These are phyloP conservation scores for Eurytoma californica DNA, from an alignment of 2,888 invertebrate genomes.

Conservation along the genomic window DNA sequence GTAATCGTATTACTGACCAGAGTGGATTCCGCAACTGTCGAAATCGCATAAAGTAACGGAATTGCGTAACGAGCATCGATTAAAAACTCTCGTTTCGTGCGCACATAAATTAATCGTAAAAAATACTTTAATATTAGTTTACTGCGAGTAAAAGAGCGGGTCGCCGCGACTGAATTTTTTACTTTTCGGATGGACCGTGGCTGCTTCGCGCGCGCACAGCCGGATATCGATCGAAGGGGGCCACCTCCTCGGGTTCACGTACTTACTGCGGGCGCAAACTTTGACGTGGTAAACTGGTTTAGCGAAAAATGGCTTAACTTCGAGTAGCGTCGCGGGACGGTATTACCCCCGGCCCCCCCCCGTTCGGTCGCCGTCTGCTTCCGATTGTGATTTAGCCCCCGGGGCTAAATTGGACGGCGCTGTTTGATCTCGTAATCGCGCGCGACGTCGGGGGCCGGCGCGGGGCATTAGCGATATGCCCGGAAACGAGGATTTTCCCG, in stretches of 20 bases:
- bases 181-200: not conserved
- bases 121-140: not conserved
- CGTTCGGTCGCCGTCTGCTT: constrained; percentile 23
- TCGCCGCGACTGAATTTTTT: not conserved
- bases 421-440: constrained; percentile 70
- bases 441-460: not conserved
- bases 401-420: constrained; percentile 51
- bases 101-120: not conserved
- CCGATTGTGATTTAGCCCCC: constrained; percentile 65
- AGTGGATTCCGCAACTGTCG: too few species aligned
- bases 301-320: constrained; percentile 71
- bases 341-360: constrained; percentile 49
- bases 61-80: too few species aligned
- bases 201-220: constrained; percentile 9
- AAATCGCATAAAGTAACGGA: too few species aligned
- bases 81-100: not conserved
- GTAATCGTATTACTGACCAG: too few species aligned
- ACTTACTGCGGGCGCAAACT: constrained; percentile 63
- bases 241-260: constrained; percentile 21
- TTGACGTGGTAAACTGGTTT: constrained; percentile 70
- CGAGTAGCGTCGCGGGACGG: constrained; percentile 59
- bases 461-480: not conserved
- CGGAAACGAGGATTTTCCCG: too few species aligned
- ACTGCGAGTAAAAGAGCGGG: not conserved
- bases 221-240: not conserved